Evolutionary conservation across 2,797 vertebrate species (phyloP).

Genomic region (Ispidina picta): DNA sequence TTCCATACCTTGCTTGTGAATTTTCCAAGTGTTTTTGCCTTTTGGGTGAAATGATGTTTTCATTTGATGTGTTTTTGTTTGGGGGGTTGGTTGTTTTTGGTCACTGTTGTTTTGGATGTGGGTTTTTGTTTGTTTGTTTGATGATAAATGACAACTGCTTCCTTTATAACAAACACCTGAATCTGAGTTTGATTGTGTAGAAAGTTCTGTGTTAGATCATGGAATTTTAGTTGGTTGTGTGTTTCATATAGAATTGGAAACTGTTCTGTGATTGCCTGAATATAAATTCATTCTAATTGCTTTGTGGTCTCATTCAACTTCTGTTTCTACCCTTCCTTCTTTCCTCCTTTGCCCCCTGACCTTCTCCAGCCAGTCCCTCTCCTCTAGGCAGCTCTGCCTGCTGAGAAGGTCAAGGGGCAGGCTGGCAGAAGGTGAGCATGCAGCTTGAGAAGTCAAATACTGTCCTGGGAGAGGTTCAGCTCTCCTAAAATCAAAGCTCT

Average conservation of each 20-base stretch:
- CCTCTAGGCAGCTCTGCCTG: not conserved
- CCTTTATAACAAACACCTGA: not conserved
- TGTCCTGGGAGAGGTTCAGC: not conserved
- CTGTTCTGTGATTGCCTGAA: not conserved
- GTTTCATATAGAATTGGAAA: not conserved
- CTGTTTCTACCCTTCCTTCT: not conserved
- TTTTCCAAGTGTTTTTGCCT: not conserved
- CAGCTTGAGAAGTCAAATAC: not conserved
- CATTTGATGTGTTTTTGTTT: not conserved
- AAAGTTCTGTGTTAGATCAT: not conserved
- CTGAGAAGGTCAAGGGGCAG: not conserved
- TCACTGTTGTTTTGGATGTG: not conserved
- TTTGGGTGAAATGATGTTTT: not conserved
- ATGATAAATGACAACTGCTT: not conserved
- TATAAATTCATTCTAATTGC: not conserved
- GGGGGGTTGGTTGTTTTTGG: not conserved
- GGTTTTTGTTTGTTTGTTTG: not conserved
- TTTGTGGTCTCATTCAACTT: not conserved
- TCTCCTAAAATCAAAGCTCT: not conserved
- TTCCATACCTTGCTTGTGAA: not conserved
- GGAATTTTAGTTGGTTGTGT: not conserved
- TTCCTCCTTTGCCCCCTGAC: not conserved
- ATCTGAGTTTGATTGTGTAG: not conserved
- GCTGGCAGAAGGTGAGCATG: not conserved
- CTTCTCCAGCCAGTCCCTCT: not conserved